These are phyloP conservation scores for Netelia fuscicornis DNA, from an alignment of 2,888 invertebrate species.

Conservation along the genomic window DNA sequence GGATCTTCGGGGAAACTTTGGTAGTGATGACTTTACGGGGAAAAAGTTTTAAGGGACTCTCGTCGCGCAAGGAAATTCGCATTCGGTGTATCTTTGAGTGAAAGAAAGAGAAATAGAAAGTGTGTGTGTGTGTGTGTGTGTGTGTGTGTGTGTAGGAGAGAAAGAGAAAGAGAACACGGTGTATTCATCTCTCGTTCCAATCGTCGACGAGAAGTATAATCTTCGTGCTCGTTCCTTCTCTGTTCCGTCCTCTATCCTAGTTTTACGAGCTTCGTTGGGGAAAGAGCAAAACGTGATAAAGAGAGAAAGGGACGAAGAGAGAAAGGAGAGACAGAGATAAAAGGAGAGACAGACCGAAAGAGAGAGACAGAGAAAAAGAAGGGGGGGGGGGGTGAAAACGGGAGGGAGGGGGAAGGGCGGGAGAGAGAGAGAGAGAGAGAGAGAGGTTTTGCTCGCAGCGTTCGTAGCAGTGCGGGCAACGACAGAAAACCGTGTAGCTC, in stretches of 20 bases:
- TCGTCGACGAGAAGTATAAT: slow-evolving; percentile 49
- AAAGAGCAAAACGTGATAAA: background rate
- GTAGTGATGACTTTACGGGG: slow-evolving; percentile 47
- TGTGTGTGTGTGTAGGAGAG: background rate
- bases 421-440: background rate
- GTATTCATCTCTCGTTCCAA: slow-evolving; percentile 36
- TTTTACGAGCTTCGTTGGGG: slow-evolving; percentile 45
- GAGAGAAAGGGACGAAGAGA: background rate
- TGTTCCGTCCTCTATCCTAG: slow-evolving; percentile 38
- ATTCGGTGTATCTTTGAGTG: slow-evolving; percentile 23
- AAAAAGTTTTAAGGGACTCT: slow-evolving; percentile 51
- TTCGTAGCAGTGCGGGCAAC: background rate
- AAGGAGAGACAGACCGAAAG: no score
- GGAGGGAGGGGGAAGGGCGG: no score
- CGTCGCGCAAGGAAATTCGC: slow-evolving; percentile 22
- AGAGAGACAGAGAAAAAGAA: no score
- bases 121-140: slow-evolving; percentile 19
- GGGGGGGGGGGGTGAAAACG: no score
- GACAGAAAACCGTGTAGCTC: slow-evolving; percentile 44
- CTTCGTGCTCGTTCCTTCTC: slow-evolving; percentile 29
- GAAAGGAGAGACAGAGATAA: background rate
- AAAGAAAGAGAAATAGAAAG: background rate
- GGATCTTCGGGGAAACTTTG: slow-evolving; percentile 33
- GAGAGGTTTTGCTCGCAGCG: background rate
- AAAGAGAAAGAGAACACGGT: background rate